Evolutionary conservation across 2,113 vertebrate species (phyloP).

Genomic region (Desmodus rotundus): DNA sequence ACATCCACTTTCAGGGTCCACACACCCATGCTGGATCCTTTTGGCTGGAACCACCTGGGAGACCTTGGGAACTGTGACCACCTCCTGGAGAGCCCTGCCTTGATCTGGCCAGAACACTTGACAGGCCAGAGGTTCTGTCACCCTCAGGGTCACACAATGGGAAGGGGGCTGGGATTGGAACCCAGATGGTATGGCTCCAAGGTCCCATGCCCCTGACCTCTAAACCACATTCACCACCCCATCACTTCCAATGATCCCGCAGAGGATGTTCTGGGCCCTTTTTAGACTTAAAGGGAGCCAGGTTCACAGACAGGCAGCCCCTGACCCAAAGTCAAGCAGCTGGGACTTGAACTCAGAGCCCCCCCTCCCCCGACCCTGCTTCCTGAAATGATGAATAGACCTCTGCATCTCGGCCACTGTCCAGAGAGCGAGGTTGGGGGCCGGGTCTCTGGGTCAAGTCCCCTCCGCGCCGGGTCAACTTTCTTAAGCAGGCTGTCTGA

Average conservation of each 20-base stretch:
- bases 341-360: background rate
- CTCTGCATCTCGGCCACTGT: too few species aligned
- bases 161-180: background rate
- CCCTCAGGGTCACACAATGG: background rate
- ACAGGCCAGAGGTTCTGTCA: background rate
- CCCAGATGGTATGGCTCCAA: background rate
- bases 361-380: background rate
- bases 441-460: background rate
- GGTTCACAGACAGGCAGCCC: background rate
- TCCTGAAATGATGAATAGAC: background rate
- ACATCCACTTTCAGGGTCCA: background rate
- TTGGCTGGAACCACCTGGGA: background rate
- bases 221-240: background rate
- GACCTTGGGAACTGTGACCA: too few species aligned
- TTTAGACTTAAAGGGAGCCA: background rate
- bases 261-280: background rate
- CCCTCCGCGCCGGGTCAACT: background rate
- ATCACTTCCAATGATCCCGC: background rate
- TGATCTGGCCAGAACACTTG: background rate
- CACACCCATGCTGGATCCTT: background rate
- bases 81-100: background rate
- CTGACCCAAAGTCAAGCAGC: background rate
- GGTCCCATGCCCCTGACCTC: background rate
- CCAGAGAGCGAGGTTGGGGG: accelerated
- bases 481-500: background rate